Base-by-base conservation (phyloP, 2,888 invertebrate genomes). In the Xylocampa areola region DNA sequence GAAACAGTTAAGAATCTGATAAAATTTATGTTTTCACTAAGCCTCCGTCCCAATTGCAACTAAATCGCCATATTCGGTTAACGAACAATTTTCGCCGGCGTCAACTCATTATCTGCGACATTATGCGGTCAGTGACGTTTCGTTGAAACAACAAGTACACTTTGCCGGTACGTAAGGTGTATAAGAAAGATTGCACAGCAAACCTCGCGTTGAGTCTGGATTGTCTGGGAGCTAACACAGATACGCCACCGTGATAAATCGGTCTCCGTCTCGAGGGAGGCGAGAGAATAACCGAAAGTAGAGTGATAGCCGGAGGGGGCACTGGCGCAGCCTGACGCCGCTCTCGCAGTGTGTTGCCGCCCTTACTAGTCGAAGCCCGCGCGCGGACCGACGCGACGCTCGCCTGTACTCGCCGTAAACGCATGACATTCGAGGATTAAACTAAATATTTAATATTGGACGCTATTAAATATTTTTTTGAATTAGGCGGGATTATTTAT, bases 281-380 rank as follows among this genome's bases (percentile, higher is more conserved):
- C 80, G 81, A 89, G 82, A 82, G 85, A 82, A 85, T 81, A 84
- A 86, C 89, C 87, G 88, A 92, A 91, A 92, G 92, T 90, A 87
- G 89, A 88, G 87, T 89, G 87, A 88, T 87, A 87, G 86, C 86
- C 85, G 88, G 89, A 81, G 88, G 89, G 89, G 90, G 87, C 83
- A 82, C 71, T 77, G 73, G 80, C 82, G 86, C 86, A 83, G 84
- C 74, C 76, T 77, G 77, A 75, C 74, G 73, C 58, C 77, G 73
- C 58, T 76, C 85, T 83, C 82, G 73, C 91, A 92, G 92, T 92
- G 88, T 87, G 79, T 85, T 79, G 83, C 85, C 81, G 89, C 84
- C 88, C 86, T 87, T 88, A 87, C 82, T 63, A 78, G 82, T 67
- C 76, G 86, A 65, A 85, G 85, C 88, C 74, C 88, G 92, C 81